phyloP scores from a whole-genome alignment of 1,140 invertebrate genomes.

The Venustaconcha ellipsiformis region DNA sequence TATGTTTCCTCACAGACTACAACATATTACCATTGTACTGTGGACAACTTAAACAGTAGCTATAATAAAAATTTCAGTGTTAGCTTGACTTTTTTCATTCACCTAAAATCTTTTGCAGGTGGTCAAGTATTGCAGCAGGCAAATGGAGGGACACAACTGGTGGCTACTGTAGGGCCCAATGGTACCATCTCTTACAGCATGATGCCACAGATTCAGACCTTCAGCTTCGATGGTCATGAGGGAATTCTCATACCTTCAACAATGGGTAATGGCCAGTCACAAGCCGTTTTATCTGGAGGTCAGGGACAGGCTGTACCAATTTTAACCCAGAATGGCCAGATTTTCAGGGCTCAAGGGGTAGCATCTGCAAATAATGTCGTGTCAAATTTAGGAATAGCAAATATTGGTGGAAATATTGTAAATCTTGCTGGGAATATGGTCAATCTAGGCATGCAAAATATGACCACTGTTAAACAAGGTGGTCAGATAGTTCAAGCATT shows the following conservation, averaged over 20 bases:
- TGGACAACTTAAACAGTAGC: no score
- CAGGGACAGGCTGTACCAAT: conserved; percentile 20
- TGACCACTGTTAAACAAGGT: conserved; percentile 19
- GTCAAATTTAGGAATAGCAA: conserved; percentile 2
- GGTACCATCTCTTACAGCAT: conserved; percentile 24
- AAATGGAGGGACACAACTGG: conserved; percentile 21
- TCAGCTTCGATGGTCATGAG: conserved; percentile 8
- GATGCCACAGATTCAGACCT: conserved; percentile 25
- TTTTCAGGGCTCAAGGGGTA: conserved; percentile 20
- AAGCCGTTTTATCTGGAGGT: no score
- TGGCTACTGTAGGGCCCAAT: conserved; percentile 27
- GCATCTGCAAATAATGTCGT: conserved; percentile 12
- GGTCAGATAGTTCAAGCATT: conserved; percentile 22
- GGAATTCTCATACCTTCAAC: no score
- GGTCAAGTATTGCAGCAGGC: conserved; percentile 27
- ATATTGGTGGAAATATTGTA: conserved; percentile 13
- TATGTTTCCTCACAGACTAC: no score
- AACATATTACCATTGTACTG: no score
- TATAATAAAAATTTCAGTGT: no score
- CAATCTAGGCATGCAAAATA: conserved; percentile 12
- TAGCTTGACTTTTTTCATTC: no score
- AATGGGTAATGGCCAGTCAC: no score
- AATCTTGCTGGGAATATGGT: conserved; percentile 26
- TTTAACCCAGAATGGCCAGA: conserved; percentile 28
- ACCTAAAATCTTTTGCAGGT: no score